These are phyloP conservation scores for Graptemys geographica DNA, from an alignment of 2,797 vertebrate genomes.

Conservation along the genomic window DNA sequence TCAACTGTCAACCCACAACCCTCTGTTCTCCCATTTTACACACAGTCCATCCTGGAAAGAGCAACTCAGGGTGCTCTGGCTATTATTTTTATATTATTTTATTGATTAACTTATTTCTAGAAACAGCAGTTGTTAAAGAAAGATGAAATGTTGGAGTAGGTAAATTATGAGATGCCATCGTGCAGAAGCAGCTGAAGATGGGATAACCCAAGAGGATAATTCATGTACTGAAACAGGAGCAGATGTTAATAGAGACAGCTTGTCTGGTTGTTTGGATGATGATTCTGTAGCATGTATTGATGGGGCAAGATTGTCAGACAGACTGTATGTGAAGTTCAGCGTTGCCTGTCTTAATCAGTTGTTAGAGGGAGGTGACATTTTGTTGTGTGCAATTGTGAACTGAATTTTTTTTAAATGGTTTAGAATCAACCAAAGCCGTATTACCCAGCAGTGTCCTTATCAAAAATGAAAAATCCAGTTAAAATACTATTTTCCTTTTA, in stretches of 20 bases:
- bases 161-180: constrained; percentile 45
- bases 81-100: constrained; percentile 3
- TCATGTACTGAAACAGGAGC: constrained; percentile 71
- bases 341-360: constrained; percentile 69
- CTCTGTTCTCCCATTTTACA: neutral
- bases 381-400: constrained; percentile 52
- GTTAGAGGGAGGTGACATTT: constrained; percentile 61
- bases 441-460: neutral
- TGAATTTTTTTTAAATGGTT: constrained; percentile 20
- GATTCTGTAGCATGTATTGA: constrained; percentile 71
- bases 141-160: constrained; percentile 50
- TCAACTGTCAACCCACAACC: neutral
- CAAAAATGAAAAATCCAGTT: constrained; percentile 13
- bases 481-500: neutral
- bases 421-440: constrained; percentile 34
- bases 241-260: constrained; percentile 80
- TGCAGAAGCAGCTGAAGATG: constrained; percentile 65
- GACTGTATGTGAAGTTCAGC: constrained; percentile 71
- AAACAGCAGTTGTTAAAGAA: neutral
- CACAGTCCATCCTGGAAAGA: neutral
- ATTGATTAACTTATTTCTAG: neutral
- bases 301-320: constrained; percentile 75
- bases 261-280: constrained; percentile 77
- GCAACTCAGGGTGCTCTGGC: neutral
- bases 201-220: constrained; percentile 72